Evolutionary conservation across 1,140 invertebrate species (phyloP), one percentile per base, ranked within the genome.

Genomic region (Brachionus rubens): DNA sequence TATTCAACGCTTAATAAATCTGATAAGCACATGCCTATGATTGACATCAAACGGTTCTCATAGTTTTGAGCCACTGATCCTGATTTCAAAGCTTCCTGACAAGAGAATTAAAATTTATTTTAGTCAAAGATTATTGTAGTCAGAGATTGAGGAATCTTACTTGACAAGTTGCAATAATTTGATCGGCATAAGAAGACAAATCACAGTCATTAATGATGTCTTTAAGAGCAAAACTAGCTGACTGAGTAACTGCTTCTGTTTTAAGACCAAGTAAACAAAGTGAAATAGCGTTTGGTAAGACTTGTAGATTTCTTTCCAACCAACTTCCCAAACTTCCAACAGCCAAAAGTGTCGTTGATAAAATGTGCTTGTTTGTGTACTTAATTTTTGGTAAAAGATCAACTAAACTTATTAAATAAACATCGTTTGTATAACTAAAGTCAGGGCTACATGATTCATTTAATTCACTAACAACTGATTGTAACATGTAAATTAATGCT

Each of bases 131-230:
- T n/a, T n/a, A n/a, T n/a, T n/a, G n/a, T n/a, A n/a, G n/a, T n/a
- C n/a, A n/a, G n/a, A n/a, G n/a, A n/a, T n/a, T 36, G 9, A 36
- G 3, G 3, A 12, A 26, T 5, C 46, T 54, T 72, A 72, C 68
- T 26, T 72, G 68, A 16, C 68, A 50, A 72, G 68, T 72, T 5
- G 30, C 9, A 14, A 72, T 72, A 40, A 54, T 72, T 50, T 72
- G 46, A 50, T 72, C 46, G 3, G 68, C 68, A 41, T 14, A 72
- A 4, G 30, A 41, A 10, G 68, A 50, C 7, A 72, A 48, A 48
- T 72, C 68, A 54, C 68, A 72, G 41, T 72, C 68, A 26, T 72
- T 72, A 24, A 72, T 72, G 14, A 72, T 72, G 14, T 72, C 68
- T 26, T 72, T 72, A 12, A 72, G 24, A 54, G 68, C 68, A 72